A percentile compares a stretch with the other conserved stretches of the same genome.
Conservation (phyloP, 2,113 vertebrate genomes). For the Mola mola region DNA sequence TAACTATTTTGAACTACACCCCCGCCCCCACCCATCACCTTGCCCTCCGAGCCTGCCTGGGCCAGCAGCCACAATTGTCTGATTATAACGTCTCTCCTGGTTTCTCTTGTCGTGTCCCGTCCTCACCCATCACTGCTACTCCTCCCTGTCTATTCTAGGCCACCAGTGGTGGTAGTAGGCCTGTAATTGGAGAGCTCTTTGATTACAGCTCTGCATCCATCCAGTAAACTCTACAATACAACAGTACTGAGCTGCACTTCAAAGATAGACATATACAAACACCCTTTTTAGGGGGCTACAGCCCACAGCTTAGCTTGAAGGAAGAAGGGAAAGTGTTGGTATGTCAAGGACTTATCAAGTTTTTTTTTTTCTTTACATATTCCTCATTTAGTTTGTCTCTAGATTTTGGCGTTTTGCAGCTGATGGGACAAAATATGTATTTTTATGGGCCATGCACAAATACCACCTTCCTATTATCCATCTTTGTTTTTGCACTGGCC, state of each 20-base stretch:
- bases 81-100: constrained; percentile 70
- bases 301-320: constrained; percentile 19
- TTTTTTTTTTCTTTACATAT: neutral
- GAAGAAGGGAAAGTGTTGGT: constrained; percentile 23
- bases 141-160: constrained; percentile 77
- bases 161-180: constrained; percentile 62
- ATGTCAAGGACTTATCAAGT: neutral
- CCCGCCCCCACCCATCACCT: constrained; percentile 55
- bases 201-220: constrained; percentile 75
- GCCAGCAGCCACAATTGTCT: constrained; percentile 65
- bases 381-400: neutral
- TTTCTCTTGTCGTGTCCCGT: constrained; percentile 63
- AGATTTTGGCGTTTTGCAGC: no score
- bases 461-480: neutral
- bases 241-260: constrained; percentile 26
- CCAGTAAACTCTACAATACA: constrained; percentile 28
- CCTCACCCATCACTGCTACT: constrained; percentile 47
- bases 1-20: constrained; percentile 32
- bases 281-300: constrained; percentile 23
- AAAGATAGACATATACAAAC: constrained; percentile 53
- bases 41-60: constrained; percentile 37
- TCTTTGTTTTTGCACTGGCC: neutral
- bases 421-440: neutral
- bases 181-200: constrained; percentile 72
- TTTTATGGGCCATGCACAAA: neutral